Percentiles rank a stretch among this genome's conserved stretches.
Evolutionary conservation across 92 coral and sea anemone genomes (phyloP).

Genomic region (Epizoanthus stellaris): DNA sequence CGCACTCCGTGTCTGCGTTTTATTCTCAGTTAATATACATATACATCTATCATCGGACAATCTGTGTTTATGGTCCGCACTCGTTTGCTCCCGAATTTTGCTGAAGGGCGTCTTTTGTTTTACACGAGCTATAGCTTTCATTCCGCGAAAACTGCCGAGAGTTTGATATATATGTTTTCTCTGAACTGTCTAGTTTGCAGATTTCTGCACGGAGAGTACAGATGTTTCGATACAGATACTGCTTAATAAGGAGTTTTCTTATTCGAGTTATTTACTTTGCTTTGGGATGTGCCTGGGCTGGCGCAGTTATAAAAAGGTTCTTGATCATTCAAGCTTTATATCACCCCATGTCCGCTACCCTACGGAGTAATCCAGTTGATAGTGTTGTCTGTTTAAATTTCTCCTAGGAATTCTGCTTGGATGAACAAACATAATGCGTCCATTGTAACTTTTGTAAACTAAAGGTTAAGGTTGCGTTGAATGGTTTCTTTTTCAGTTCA

Average conservation of each 20-base stretch:
- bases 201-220: neutral
- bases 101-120: slow-evolving; percentile 29
- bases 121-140: neutral
- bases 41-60: neutral
- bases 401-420: slow-evolving; percentile 30
- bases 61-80: neutral
- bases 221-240: neutral
- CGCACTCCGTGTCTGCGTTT: neutral
- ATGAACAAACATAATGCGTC: slow-evolving; percentile 11
- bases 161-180: neutral
- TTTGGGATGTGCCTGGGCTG: slow-evolving; percentile 30
- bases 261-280: neutral
- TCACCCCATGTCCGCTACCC: slow-evolving; percentile 14
- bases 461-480: neutral
- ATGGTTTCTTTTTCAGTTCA: neutral
- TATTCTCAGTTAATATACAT: neutral
- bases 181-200: neutral
- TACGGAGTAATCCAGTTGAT: slow-evolving; percentile 19
- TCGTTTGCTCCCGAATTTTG: slow-evolving; percentile 4
- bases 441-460: slow-evolving; percentile 11
- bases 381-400: slow-evolving; percentile 19
- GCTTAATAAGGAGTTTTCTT: neutral
- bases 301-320: slow-evolving; percentile 3
- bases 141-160: neutral
- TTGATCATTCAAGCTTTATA: slow-evolving; percentile 30